A percentile compares a stretch with the other conserved stretches of the same genome.
phyloP scores from a whole-genome alignment of 2,113 vertebrate genomes.

The Rhinolophus sinicus region DNA sequence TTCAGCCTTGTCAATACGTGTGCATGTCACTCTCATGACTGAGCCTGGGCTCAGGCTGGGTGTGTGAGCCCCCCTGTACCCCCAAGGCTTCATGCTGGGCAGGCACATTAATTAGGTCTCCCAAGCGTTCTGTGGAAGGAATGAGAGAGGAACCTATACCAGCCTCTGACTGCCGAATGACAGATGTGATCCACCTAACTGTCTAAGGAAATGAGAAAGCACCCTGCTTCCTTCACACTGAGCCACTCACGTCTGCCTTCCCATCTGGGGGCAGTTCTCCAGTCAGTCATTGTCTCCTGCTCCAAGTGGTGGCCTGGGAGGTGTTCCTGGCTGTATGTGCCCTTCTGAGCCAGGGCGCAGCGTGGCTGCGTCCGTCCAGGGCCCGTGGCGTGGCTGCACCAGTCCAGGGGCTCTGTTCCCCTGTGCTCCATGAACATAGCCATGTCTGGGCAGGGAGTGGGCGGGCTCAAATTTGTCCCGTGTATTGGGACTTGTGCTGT shows the following conservation, averaged over 20 bases:
- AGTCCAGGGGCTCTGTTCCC: too few species aligned
- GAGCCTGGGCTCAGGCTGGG: not conserved
- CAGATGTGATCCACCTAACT: too few species aligned
- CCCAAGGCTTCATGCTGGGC: not conserved
- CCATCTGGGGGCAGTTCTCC: not conserved
- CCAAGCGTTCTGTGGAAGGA: not conserved
- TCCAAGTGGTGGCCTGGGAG: not conserved
- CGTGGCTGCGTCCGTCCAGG: not conserved
- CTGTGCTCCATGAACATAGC: not conserved
- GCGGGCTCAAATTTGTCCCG: accelerated
- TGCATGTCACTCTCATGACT: accelerated
- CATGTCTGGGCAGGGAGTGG: not conserved
- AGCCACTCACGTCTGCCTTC: not conserved
- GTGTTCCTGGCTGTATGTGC: not conserved
- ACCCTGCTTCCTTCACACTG: not conserved
- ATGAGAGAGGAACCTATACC: not conserved
- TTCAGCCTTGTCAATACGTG: accelerated
- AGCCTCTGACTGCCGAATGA: not conserved
- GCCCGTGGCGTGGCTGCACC: not conserved
- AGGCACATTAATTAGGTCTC: not conserved
- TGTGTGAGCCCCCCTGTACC: not conserved
- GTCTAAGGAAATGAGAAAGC: accelerated
- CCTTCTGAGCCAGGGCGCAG: not conserved
- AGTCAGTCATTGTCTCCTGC: not conserved
- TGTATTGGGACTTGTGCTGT: not conserved